A percentile compares a stretch with the other conserved stretches of the same genome.
phyloP scores from a whole-genome alignment of 1,140 invertebrate genomes.

The Eumaeus atala region DNA sequence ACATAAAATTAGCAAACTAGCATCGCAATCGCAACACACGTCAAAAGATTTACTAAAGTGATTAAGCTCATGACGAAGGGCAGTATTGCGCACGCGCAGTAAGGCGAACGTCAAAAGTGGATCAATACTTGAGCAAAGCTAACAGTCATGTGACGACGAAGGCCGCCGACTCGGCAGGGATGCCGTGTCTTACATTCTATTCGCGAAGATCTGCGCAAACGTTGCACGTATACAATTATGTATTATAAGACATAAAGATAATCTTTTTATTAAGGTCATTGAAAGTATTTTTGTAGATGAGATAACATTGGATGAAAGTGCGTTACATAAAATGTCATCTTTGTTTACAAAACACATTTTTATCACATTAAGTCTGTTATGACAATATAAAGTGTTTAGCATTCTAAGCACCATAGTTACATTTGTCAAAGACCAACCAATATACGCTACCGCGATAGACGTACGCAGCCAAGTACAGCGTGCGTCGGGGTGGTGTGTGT shows the following conservation, averaged over 20 bases:
- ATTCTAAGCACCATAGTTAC: no score
- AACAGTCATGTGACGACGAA: slow-evolving; percentile 45
- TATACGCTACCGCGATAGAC: no score
- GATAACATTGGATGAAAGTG: neutral
- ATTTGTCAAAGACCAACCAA: no score
- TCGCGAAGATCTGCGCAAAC: slow-evolving; percentile 19
- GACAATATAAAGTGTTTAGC: no score
- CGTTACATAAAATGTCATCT: neutral
- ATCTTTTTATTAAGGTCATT: slow-evolving; percentile 4
- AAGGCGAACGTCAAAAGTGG: slow-evolving; percentile 36
- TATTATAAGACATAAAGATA: slow-evolving; percentile 1
- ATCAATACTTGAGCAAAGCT: slow-evolving; percentile 31
- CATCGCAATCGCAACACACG: neutral
- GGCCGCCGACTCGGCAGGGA: slow-evolving; percentile 31
- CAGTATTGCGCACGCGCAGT: slow-evolving; percentile 18
- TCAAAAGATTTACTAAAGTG: slow-evolving; percentile 23
- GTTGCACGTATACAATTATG: neutral
- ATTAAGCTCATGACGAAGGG: slow-evolving; percentile 27
- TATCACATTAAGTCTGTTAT: no score
- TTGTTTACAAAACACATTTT: no score
- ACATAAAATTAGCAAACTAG: no score
- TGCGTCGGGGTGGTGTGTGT: no score
- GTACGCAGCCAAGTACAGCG: no score
- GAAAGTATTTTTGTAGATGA: slow-evolving; percentile 7
- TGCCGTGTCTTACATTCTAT: slow-evolving; percentile 26